Evolutionary conservation across 2,797 vertebrate genomes (phyloP), one percentile per base, ranked within the genome.

Genomic region (Poecilia picta): DNA sequence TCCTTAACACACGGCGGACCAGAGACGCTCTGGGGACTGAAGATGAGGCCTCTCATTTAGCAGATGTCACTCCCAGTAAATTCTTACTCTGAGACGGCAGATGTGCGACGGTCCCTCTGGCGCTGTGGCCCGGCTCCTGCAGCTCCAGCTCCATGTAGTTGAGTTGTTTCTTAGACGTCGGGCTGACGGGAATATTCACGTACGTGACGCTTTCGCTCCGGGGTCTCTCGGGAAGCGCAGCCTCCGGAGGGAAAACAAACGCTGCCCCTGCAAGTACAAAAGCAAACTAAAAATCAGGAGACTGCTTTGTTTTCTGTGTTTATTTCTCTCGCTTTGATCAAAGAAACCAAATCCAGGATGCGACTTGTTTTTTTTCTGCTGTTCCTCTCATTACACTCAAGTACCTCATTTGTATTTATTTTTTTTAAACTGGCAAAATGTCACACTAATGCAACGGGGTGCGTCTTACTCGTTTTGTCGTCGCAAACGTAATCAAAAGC

Each of bases 71-170:
- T 62, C 31, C 28, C 43, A 49, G 2, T 16, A 72, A 28, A 8
- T 78, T 28, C 91, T 93, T 92, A 94, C 94, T 93, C 23, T 92
- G 93, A 85, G 85, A 75, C 1, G 83, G 87, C 73, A 89, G 85
- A 39, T 92, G 89, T 70, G 89, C 6, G 2, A 72, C 79, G 0
- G 87, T 87, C 93, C 96, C 97, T 94, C 96, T 95, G 87, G 96
- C 68, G 12, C 95, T 91, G 0, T 92, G 78, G 1, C 92, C 82
- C 0, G 94, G 84, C 57, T 97, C 97, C 82, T 96, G 97, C 79
- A 97, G 95, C 89, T 97, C 97, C 91, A 98, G 89, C 90, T 98
- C 97, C 97, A 97, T 95, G 93, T 98, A 98, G 93, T 98, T 96
- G 78, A 97, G 96, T 89, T 97, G 97, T 89, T 96, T 96, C 89